Evolutionary conservation across 2,888 invertebrate genomes (phyloP), one percentile per base, ranked within the genome.

Genomic region (Crossocerus cetratus): DNA sequence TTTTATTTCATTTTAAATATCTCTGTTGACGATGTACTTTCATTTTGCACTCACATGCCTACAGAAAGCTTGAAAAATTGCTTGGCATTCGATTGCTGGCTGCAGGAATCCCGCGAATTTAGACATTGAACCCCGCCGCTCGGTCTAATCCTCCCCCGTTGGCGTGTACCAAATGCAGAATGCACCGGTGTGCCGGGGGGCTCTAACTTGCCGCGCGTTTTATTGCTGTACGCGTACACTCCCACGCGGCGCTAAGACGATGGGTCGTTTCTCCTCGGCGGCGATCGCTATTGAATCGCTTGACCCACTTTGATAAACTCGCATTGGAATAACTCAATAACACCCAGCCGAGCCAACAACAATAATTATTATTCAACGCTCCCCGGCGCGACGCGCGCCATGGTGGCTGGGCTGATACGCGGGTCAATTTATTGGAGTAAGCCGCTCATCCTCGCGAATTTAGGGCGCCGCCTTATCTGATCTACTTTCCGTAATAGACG

Each of bases 251-350:
- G 83, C 75, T 77, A 72, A 82, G 83, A 78, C 81, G 82, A 83
- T 78, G 83, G 82, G 82, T 81, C 83, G 82, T 83, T 84, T 88
- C 86, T 87, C 83, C 86, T 84, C 82, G 77, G 66, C 77, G 72
- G 73, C 77, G 76, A 83, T 83, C 83, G 83, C 85, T 88, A 89
- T 90, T 88, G 87, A 90, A 89, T 89, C 87, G 88, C 88, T 88
- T 89, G 89, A 90, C 90, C 90, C 87, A 90, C 89, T 90, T 90
- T 86, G 90, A 90, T 89, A 90, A 89, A 89, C 87, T 88, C 87
- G 86, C 87, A 86, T 88, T 86, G 84, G 87, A 89, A 89, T 89
- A 88, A 87, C 88, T 90, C 89, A 83, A 86, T 82, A 86, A 84
- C 84, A 84, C 82, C 81, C 77, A 82, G 81, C 78, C 82, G 76